Percentiles rank a stretch among this genome's conserved stretches.
phyloP scores from a whole-genome alignment of 2,888 invertebrate genomes.

The Latrodectus hesperus region DNA sequence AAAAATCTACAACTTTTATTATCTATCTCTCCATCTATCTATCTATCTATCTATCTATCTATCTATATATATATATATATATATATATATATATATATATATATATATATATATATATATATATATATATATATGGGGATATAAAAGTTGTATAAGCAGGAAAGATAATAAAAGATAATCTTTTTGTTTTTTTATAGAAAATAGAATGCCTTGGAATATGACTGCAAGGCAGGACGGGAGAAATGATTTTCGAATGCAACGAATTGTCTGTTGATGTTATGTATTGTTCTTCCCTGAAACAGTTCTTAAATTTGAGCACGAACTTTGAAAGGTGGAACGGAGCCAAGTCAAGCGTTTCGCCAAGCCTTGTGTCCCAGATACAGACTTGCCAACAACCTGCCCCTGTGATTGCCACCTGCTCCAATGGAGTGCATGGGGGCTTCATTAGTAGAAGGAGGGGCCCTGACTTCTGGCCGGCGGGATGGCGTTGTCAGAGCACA shows the following conservation, averaged over 20 bases:
- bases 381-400: constrained; percentile 16
- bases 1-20: too few relatives aligned
- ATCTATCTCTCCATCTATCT: too few relatives aligned
- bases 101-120: too few relatives aligned
- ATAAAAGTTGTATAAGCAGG: too few relatives aligned
- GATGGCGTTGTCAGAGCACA: constrained; percentile 56
- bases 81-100: too few relatives aligned
- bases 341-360: constrained; percentile 30
- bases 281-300: not conserved
- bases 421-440: constrained; percentile 53
- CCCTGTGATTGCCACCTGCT: constrained; percentile 57
- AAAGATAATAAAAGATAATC: too few relatives aligned
- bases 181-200: too few relatives aligned
- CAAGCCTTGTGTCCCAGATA: constrained; percentile 17
- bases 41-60: too few relatives aligned
- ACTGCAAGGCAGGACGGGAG: too few relatives aligned
- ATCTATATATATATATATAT: too few relatives aligned
- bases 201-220: too few relatives aligned
- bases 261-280: not conserved
- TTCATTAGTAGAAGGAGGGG: constrained; percentile 65
- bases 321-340: not conserved
- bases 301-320: not conserved
- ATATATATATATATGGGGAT: too few relatives aligned
- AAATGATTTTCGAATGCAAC: not conserved
- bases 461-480: constrained; percentile 28